Percentiles rank a stretch among this genome's conserved stretches.
Evolutionary conservation across 2,888 invertebrate species (phyloP).

Genomic region (Eremobia ochroleuca): DNA sequence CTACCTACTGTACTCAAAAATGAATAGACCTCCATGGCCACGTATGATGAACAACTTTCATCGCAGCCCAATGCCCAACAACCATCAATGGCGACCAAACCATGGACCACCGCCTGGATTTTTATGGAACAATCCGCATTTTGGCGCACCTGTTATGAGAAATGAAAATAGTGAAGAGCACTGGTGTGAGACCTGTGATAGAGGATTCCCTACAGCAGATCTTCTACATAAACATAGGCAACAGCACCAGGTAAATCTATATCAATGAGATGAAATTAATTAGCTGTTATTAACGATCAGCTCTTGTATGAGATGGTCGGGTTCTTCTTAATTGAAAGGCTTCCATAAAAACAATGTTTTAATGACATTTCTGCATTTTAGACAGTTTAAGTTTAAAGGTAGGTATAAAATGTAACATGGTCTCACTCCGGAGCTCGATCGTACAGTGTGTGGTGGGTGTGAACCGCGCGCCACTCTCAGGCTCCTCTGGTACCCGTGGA

Average conservation of each 20-base stretch:
- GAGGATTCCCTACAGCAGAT: constrained; percentile 92
- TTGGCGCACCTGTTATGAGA: constrained; percentile 42
- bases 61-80: constrained; percentile 54
- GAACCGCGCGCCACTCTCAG: too few relatives aligned
- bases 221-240: constrained; percentile 92
- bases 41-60: constrained; percentile 55
- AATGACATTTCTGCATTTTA: too few relatives aligned
- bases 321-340: too few relatives aligned
- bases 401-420: too few relatives aligned
- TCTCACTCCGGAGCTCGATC: too few relatives aligned
- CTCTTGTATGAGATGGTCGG: too few relatives aligned
- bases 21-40: constrained; percentile 63
- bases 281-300: too few relatives aligned
- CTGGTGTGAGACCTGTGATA: constrained; percentile 96
- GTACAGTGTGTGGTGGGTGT: too few relatives aligned
- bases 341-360: too few relatives aligned
- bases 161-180: constrained; percentile 74
- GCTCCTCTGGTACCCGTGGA: too few relatives aligned
- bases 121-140: constrained; percentile 47
- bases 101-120: constrained; percentile 47
- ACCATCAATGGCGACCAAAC: constrained; percentile 66
- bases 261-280: neutral
- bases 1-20: constrained; percentile 33
- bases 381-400: too few relatives aligned
- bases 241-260: constrained; percentile 92